Base-by-base conservation (phyloP, 2,888 invertebrate genomes). In the Cosmorhoe ocellata region DNA sequence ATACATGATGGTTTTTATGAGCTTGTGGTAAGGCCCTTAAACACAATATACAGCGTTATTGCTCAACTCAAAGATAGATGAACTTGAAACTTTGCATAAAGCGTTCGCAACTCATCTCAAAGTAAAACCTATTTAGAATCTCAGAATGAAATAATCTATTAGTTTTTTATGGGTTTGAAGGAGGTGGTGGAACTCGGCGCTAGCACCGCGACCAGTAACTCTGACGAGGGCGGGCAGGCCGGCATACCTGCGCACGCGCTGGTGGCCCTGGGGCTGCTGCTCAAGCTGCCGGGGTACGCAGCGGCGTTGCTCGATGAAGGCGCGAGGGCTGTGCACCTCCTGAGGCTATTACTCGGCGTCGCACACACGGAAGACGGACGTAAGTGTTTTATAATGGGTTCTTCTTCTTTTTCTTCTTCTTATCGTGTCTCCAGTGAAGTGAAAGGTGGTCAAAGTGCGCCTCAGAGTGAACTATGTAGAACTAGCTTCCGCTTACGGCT, bases 361-460 rank as follows among this genome's bases (percentile, higher is more conserved):
- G 95, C 96, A 1, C 97, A 97, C 68, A 97, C 98, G 72, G 97
- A 97, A 37, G 97, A 97, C 84, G 97, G 97, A 77, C 95, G 95
- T 94, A 69, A 88, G 91, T 84, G 11, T 18, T 1, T 1, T 32
- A 4, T 18, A 2, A n/a, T n/a, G n/a, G n/a, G n/a, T n/a, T n/a
- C n/a, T n/a, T n/a, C n/a, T n/a, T n/a, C n/a, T n/a, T n/a, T n/a
- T n/a, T n/a, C n/a, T n/a, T n/a, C n/a, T n/a, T n/a, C n/a, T n/a
- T n/a, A n/a, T n/a, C n/a, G n/a, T n/a, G n/a, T n/a, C n/a, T n/a
- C n/a, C n/a, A n/a, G n/a, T n/a, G n/a, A n/a, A n/a, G n/a, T n/a
- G n/a, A n/a, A n/a, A n/a, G n/a, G n/a, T n/a, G n/a, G n/a, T n/a
- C n/a, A n/a, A n/a, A n/a, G n/a, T n/a, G n/a, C n/a, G n/a, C n/a